phyloP scores from a whole-genome alignment of 1,140 invertebrate species.

The Aricia agestis region DNA sequence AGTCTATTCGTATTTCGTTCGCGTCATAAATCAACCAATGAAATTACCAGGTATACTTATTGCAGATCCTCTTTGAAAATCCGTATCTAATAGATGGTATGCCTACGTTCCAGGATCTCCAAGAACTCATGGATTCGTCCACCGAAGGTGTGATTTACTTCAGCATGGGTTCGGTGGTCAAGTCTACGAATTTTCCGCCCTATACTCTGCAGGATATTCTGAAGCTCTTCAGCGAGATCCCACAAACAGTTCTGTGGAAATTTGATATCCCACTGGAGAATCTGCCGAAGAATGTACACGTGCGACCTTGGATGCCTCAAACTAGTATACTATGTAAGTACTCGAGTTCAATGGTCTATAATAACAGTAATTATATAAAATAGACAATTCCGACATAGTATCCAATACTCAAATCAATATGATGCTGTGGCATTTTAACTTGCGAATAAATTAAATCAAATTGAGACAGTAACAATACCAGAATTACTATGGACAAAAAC shows the following conservation, averaged over 20 bases:
- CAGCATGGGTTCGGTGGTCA: conserved; percentile 74
- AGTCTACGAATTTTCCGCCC: conserved; percentile 40
- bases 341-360: background rate
- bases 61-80: no score
- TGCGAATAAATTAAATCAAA: no score
- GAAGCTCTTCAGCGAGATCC: conserved; percentile 33
- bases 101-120: conserved; percentile 53
- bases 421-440: no score
- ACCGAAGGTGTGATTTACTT: conserved; percentile 76
- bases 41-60: no score
- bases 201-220: conserved; percentile 29
- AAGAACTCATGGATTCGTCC: conserved; percentile 60
- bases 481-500: no score
- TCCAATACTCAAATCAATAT: no score
- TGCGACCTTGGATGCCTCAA: conserved; percentile 80
- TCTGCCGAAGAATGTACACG: conserved; percentile 75
- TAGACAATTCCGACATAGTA: no score
- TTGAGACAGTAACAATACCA: no score
- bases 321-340: conserved; percentile 74
- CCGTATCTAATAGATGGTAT: no score
- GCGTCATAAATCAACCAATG: no score
- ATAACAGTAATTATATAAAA: no score
- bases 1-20: no score
- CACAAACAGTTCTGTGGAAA: conserved; percentile 71
- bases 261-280: conserved; percentile 59